Evolutionary conservation across 1,140 invertebrate genomes (phyloP), one percentile per base, ranked within the genome.

Genomic region (Drosophila repletoides): DNA sequence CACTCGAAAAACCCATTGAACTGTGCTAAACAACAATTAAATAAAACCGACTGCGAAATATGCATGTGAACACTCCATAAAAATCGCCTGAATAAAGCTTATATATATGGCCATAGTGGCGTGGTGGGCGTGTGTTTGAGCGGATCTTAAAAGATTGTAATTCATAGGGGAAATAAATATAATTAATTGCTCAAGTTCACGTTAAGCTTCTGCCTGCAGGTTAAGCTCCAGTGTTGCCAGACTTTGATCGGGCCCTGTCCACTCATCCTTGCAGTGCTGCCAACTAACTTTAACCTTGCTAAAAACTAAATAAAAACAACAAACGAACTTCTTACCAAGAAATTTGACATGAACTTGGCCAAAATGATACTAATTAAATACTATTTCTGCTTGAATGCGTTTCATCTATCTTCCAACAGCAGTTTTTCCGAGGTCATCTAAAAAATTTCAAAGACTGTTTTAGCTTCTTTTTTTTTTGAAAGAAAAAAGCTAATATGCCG

Each of bases 401-500:
- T 22, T 21, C 17, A 1, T 14, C 5, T 14, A 15, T 34, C 36
- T 24, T 34, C 10, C 3, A 5, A 17, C 26, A 53, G 22, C 43
- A 40, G 22, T 3, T 28, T 22, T 31, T 41, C 9, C 33, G 49
- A 59, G 43, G 56, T 38, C 46, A 52, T 12, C 9, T 1, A 60
- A 5, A 29, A 14, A 12, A 21, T n/a, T 5, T 34, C 3, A 19
- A 10, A 14, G 1, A 1, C 14, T 33, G n/a, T 26, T 3, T n/a
- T 34, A 1, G 10, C 0, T 1, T 17, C 4, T 7, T n/a, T n/a
- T n/a, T n/a, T n/a, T n/a, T n/a, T n/a, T n/a, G n/a, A n/a, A n/a
- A n/a, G n/a, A n/a, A n/a, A n/a, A 12, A 45, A 21, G 29, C 10
- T 14, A 89, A 71, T 58, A 96, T 96, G 95, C 94, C 96, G 51